Evolutionary conservation across 1,140 invertebrate genomes (phyloP), one percentile per base, ranked within the genome.

Genomic region (Drosophila bifasciata): DNA sequence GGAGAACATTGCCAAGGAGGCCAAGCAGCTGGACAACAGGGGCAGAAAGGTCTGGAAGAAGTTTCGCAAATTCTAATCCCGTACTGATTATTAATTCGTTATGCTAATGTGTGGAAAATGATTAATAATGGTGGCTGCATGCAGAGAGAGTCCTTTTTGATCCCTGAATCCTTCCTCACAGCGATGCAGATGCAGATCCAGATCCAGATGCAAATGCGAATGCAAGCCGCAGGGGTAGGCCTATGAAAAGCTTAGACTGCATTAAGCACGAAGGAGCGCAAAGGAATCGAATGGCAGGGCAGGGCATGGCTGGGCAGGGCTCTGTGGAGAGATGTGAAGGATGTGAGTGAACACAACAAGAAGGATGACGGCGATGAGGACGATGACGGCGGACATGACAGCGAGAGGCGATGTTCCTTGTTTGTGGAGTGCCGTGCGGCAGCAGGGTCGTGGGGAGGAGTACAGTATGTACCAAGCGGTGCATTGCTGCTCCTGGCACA

Each of bases 401-500:
- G 79, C 78, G 39, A 44, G 39, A 53, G 44, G 32, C 55, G 28
- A 28, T 28, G 28, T 28, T 28, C 28, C 28, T 28, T 28, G 28
- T 28, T 28, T 28, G 28, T 13, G 32, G 32, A 36, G 32, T 36
- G 32, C 32, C 51, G n/a, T 44, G 56, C 17, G 13, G 15, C 48
- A 25, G 50, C 9, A 55, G 45, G 60, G 59, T 63, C 51, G 58
- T 58, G 61, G 61, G 58, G 55, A 64, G 50, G 76, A 77, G 88
- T 90, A 90, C 88, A 90, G 88, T 90, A 71, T 90, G 88, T 79
- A 84, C 83, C 88, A 90, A 90, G 89, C 83, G 76, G 79, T 84
- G 72, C 79, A 79, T 64, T 78, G 76, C 79, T 66, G 86, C 60
- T 83, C 83, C 88, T 88, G 88, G 83, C 72, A 90, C 88, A 88